Evolutionary conservation across 2,888 invertebrate species (phyloP), one percentile per base, ranked within the genome.

Genomic region (Yponomeuta plumbellus): DNA sequence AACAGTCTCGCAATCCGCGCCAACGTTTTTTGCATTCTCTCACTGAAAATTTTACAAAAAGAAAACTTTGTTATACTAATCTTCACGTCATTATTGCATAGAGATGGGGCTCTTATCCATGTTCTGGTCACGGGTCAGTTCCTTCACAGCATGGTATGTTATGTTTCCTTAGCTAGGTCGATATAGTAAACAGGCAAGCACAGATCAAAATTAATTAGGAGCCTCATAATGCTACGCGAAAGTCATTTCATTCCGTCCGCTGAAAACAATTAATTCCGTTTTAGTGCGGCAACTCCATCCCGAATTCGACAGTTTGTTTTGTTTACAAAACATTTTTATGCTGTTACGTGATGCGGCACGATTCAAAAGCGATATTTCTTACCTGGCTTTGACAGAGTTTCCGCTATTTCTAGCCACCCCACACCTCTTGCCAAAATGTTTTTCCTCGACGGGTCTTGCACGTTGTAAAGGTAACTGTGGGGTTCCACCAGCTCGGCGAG

Each of bases 21-120:
- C 92, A 92, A 58, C 92, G 85, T 71, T 92, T 92, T 71, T 92
- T 91, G 77, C 92, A 92, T 83, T 92, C 92, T 71, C 91, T 92
- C 74, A 91, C 92, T 92, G 81, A 40, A n/a, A 87, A 88, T 71
- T 67, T 66, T 0, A 56, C 6, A 34, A 8, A 6, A 2, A 61
- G 10, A 44, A n/a, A 40, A 22, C 22, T 61, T 13, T n/a, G n/a
- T n/a, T 61, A 44, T 40, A 17, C 40, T 6, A 64, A 52, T 64
- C 8, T 23, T 59, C n/a, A n/a, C n/a, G n/a, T n/a, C n/a, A 26
- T 26, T 26, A 1, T 8, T 34, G 8, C 8, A 34, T 34, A 26
- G 26, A 34, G 5, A 34, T 1, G 20, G 17, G 21, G 21, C 21
- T 57, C 21, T 57, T 11, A 17, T 56, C 17, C 22, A 5, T 23